A percentile compares a stretch with the other conserved stretches of the same genome.
These are phyloP conservation scores for Caenorhabditis panamensis DNA, from an alignment of 2,888 invertebrate species.

Conservation along the genomic window DNA sequence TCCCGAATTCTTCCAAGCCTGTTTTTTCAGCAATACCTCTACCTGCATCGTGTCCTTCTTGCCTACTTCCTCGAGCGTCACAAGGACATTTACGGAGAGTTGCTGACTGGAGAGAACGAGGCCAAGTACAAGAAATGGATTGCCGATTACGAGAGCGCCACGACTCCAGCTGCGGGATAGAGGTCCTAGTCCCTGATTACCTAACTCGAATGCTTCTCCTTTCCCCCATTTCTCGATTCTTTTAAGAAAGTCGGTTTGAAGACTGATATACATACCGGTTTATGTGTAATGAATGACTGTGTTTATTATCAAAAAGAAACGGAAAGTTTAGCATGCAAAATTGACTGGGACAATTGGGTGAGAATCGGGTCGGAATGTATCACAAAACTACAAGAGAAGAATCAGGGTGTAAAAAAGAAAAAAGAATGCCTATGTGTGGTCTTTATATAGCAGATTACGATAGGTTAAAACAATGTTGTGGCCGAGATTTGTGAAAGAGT, in stretches of 20 bases:
- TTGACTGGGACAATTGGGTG: background rate
- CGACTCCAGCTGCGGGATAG: conserved; percentile 4
- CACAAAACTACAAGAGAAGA: background rate
- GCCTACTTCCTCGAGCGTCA: conserved; percentile 67
- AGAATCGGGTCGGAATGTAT: background rate
- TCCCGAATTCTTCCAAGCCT: too few relatives aligned
- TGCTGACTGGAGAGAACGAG: conserved; percentile 34
- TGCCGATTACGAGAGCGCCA: conserved; percentile 50
- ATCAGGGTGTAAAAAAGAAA: background rate
- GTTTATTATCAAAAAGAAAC: conserved; percentile 20
- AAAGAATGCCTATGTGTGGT: conserved; percentile 30
- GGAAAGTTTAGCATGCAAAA: background rate
- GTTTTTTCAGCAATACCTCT: conserved; percentile 59
- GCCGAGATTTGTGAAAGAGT: conserved; percentile 79
- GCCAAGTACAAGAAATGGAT: conserved; percentile 56
- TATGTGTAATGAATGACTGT: background rate
- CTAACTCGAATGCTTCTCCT: conserved; percentile 3
- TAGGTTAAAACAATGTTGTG: conserved; percentile 79
- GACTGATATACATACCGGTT: background rate
- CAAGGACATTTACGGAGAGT: conserved; percentile 20
- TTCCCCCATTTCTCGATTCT: too few relatives aligned
- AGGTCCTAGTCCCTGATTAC: too few relatives aligned
- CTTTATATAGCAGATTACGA: conserved; percentile 69
- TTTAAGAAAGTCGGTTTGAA: too few relatives aligned
- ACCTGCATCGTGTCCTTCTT: conserved; percentile 63